These are phyloP conservation scores for Tiliqua scincoides DNA, from an alignment of 2,113 vertebrate species.

Conservation along the genomic window DNA sequence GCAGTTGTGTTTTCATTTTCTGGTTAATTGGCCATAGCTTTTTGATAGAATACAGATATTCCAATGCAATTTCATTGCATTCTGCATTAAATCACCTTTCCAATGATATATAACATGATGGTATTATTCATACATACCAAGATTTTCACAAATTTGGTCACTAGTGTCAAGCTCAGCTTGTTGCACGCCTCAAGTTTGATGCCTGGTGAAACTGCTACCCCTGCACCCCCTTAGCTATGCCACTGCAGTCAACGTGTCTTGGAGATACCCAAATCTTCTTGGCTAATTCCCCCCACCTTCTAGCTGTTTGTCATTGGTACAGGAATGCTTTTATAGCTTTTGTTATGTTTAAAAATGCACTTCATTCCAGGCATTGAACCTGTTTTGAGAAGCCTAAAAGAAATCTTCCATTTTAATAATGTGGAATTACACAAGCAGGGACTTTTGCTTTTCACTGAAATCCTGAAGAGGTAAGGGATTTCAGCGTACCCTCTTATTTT, in stretches of 20 bases:
- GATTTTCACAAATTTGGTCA: no score
- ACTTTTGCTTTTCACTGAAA: conserved; percentile 86
- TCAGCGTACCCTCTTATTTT: not conserved
- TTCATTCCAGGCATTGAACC: conserved; percentile 86
- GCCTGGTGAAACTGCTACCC: no score
- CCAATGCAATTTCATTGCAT: no score
- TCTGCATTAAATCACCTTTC: no score
- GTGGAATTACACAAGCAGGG: conserved; percentile 89
- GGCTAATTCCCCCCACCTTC: not conserved
- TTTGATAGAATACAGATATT: no score
- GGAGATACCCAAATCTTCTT: not conserved
- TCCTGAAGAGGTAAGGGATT: conserved; percentile 85
- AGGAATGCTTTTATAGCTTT: not conserved
- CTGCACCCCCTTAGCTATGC: no score
- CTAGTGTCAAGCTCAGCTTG: no score
- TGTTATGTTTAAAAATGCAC: conserved; percentile 23
- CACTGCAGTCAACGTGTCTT: not conserved
- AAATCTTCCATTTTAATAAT: conserved; percentile 80
- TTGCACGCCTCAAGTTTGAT: no score
- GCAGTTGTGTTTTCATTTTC: no score
- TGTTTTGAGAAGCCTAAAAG: conserved; percentile 88
- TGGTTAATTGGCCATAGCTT: no score
- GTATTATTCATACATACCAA: no score
- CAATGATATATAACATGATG: no score
- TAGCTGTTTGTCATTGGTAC: not conserved